These are phyloP conservation scores for Rhynchomys soricoides DNA, from an alignment of 2,113 vertebrate genomes.

Conservation along the genomic window DNA sequence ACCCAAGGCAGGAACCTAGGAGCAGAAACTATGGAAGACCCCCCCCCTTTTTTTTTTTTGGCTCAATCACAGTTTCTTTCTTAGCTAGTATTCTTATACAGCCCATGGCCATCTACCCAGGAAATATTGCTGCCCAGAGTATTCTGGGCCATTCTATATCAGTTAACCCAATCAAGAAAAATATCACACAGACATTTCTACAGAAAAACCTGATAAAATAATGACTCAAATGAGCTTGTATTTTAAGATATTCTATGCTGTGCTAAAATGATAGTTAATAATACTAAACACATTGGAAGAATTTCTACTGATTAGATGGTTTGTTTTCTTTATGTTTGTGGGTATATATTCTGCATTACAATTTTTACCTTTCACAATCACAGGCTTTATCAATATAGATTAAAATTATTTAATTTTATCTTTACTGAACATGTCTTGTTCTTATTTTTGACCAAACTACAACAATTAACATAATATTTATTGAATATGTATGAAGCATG, in stretches of 20 bases:
- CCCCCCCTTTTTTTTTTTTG: no score
- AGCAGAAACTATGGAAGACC: not conserved
- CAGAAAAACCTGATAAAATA: not conserved
- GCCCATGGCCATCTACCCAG: not conserved
- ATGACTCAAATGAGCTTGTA: not conserved
- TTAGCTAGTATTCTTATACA: not conserved
- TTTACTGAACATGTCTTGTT: not conserved
- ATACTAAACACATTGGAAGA: not conserved
- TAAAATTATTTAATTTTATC: not conserved
- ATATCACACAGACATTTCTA: not conserved
- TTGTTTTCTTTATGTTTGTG: not conserved
- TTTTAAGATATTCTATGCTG: not conserved
- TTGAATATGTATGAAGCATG: not conserved
- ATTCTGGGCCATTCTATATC: not conserved
- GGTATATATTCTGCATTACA: not conserved
- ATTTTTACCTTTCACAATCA: not conserved
- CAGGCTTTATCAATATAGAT: not conserved
- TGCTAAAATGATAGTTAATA: not conserved
- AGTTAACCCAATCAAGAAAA: not conserved
- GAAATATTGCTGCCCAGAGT: not conserved
- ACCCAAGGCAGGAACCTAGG: not conserved
- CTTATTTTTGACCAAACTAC: not conserved
- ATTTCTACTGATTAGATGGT: not conserved
- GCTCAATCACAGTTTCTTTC: not conserved
- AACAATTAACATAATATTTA: not conserved